These are phyloP conservation scores for Malurus alboscapulatus DNA, from an alignment of 2,113 vertebrate genomes.

Conservation along the genomic window DNA sequence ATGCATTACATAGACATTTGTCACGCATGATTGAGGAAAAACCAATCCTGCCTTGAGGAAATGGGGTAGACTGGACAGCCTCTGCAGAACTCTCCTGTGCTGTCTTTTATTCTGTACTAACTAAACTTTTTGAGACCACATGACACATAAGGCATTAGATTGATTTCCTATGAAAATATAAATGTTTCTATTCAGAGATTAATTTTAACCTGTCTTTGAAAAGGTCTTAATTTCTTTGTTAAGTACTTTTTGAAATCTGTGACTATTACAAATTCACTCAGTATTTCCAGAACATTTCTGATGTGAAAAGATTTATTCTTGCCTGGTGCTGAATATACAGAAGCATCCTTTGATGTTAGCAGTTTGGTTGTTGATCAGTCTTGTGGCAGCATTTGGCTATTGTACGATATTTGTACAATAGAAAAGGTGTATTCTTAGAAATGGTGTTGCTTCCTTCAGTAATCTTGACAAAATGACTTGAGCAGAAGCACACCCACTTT, in stretches of 20 bases:
- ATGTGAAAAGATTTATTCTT: background rate
- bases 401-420: background rate
- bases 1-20: background rate
- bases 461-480: background rate
- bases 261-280: background rate
- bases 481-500: background rate
- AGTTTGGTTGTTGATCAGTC: background rate
- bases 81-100: background rate
- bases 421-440: background rate
- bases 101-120: background rate
- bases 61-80: background rate
- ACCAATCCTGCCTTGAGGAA: background rate
- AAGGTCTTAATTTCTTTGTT: background rate
- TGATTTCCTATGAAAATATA: background rate
- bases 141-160: background rate
- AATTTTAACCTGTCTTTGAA: background rate
- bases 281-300: background rate
- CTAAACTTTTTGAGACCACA: background rate
- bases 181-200: background rate
- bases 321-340: background rate
- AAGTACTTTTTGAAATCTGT: background rate
- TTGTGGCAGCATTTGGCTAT: background rate
- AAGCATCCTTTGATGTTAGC: background rate
- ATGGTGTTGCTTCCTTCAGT: background rate
- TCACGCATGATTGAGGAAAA: background rate